Conservation (phyloP, 2,888 invertebrate species). For the Phyllotreta cruciferae region DNA sequence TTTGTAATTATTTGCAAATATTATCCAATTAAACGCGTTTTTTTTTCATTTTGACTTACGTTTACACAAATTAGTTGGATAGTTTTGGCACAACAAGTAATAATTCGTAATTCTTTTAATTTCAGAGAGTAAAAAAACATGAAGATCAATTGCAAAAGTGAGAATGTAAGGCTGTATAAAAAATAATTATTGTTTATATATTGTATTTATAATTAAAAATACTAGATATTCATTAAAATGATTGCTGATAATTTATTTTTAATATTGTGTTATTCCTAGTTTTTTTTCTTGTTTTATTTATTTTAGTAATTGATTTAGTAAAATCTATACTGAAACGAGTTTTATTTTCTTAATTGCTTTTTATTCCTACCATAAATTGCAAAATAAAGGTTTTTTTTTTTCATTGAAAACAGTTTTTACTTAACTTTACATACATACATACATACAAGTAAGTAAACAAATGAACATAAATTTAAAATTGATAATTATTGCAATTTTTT, state of each 20-base stretch:
- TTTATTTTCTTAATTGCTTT: constrained; percentile 14
- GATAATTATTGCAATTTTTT: constrained; percentile 14
- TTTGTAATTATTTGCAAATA: no score
- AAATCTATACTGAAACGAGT: constrained; percentile 38
- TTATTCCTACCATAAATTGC: constrained; percentile 10
- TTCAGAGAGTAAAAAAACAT: constrained; percentile 54
- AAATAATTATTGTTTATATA: constrained; percentile 55
- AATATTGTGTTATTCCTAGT: constrained; percentile 47
- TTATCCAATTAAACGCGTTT: no score
- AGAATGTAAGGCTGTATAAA: constrained; percentile 59
- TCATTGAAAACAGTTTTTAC: constrained; percentile 5
- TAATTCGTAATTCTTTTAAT: constrained; percentile 37
- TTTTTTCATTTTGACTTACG: no score
- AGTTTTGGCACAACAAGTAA: constrained; percentile 1
- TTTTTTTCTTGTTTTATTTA: constrained; percentile 46
- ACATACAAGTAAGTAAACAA: not conserved
- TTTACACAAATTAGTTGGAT: not conserved
- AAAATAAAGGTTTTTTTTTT: constrained; percentile 3
- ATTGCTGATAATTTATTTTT: constrained; percentile 50
- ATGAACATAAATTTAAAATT: constrained; percentile 3
- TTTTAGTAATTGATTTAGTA: constrained; percentile 44
- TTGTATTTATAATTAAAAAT: constrained; percentile 54
- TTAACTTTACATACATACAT: not conserved
- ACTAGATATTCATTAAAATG: constrained; percentile 48
- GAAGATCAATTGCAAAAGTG: constrained; percentile 48